These are phyloP conservation scores for Homarus americanus DNA, from an alignment of 1,140 invertebrate genomes.

Conservation along the genomic window DNA sequence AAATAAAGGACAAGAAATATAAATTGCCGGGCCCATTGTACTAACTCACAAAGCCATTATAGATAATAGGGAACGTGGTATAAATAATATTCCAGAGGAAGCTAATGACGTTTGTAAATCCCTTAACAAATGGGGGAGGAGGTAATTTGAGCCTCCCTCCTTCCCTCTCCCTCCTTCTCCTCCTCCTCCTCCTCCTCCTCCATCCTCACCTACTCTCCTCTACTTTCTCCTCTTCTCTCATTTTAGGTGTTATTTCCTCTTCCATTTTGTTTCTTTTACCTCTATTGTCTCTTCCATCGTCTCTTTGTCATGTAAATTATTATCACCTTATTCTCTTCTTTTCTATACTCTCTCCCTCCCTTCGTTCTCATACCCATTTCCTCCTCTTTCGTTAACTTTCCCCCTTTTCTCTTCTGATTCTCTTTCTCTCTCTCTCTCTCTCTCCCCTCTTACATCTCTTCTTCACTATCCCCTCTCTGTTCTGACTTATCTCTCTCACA, in stretches of 20 bases:
- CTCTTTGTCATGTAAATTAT: not conserved
- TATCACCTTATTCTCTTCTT: not conserved
- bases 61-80: conserved; percentile 24
- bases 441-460: not conserved
- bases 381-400: not conserved
- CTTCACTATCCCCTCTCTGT: too few species aligned
- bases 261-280: not conserved
- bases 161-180: not conserved
- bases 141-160: conserved; percentile 6
- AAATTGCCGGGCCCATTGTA: conserved; percentile 1
- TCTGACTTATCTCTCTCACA: too few species aligned
- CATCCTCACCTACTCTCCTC: not conserved
- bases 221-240: not conserved
- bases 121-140: conserved; percentile 12
- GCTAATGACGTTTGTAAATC: conserved; percentile 35
- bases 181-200: not conserved
- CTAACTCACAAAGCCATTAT: conserved; percentile 26
- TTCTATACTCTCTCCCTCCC: not conserved
- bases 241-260: too few species aligned
- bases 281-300: not conserved
- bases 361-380: not conserved
- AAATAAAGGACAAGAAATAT: conserved; percentile 13
- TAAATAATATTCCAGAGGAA: conserved; percentile 17
- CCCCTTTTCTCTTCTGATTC: not conserved
- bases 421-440: not conserved